phyloP scores from a whole-genome alignment of 2,888 invertebrate species.

The Oscheius onirici region DNA sequence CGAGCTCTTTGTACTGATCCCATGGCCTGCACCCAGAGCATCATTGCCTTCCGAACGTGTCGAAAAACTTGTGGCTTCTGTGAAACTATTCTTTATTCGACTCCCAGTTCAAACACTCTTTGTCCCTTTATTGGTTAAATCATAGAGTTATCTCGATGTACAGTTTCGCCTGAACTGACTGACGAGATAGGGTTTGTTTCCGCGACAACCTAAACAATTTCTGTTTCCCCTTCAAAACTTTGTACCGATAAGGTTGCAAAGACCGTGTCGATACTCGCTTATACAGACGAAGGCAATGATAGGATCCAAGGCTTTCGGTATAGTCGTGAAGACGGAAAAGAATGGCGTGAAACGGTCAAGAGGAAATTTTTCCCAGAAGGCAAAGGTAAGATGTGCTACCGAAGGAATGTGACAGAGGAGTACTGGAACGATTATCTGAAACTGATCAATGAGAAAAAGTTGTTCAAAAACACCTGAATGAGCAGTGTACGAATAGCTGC shows the following conservation, averaged over 20 bases:
- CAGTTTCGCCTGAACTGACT: too few species aligned
- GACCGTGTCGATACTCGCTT: slow-evolving; percentile 14
- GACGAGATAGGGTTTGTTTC: too few species aligned
- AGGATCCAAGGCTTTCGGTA: slow-evolving; percentile 20
- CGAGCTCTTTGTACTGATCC: not conserved
- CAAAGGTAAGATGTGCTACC: slow-evolving; percentile 19
- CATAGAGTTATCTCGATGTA: too few species aligned
- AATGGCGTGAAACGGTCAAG: slow-evolving; percentile 17
- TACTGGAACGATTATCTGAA: slow-evolving; percentile 17
- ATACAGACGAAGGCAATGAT: slow-evolving; percentile 28
- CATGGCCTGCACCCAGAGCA: not conserved
- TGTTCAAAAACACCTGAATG: too few species aligned
- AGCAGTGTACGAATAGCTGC: slow-evolving; percentile 15
- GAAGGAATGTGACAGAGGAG: slow-evolving; percentile 18
- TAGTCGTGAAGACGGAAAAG: slow-evolving; percentile 25
- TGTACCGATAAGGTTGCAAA: slow-evolving; percentile 2
- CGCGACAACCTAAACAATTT: not conserved
- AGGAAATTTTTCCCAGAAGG: slow-evolving; percentile 25
- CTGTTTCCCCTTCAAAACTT: not conserved
- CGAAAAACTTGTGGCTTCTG: slow-evolving; percentile 34
- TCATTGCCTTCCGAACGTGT: slow-evolving; percentile 31
- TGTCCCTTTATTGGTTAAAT: slow-evolving; percentile 30
- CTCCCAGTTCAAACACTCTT: not conserved
- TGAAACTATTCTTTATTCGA: slow-evolving; percentile 16
- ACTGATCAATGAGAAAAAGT: too few species aligned